phyloP scores from a whole-genome alignment of 2,888 invertebrate species.

The Maniola hyperantus region DNA sequence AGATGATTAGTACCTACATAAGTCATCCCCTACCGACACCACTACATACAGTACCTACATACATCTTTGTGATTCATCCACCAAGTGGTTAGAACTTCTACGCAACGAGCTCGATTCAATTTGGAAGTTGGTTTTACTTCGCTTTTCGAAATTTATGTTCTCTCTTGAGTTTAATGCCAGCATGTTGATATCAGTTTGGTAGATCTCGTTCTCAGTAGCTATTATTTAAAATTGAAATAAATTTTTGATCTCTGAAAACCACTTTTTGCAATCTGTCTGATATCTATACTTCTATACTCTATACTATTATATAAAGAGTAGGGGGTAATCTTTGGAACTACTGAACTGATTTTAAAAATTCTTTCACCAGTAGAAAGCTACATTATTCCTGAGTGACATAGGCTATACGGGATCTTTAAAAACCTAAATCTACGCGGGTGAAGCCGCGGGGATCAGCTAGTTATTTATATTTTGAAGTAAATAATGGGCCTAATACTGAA shows the following conservation, averaged over 20 bases:
- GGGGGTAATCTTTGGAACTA: no score
- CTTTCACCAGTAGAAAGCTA: no score
- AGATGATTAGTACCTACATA: conserved; percentile 58
- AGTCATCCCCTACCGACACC: conserved; percentile 53
- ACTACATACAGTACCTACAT: conserved; percentile 35
- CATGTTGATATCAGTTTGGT: not conserved
- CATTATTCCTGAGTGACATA: no score
- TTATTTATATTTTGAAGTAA: no score
- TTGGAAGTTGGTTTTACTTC: conserved; percentile 52
- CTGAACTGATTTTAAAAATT: no score
- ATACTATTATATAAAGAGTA: no score
- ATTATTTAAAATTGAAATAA: not conserved
- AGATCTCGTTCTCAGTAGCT: not conserved
- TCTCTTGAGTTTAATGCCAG: conserved; percentile 59
- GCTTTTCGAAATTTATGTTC: conserved; percentile 73
- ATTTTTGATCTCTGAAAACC: no score
- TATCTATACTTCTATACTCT: no score
- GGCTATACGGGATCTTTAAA: no score
- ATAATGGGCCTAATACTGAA: no score
- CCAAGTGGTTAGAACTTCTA: conserved; percentile 39
- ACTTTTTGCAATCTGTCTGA: not conserved
- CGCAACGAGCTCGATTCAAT: conserved; percentile 56
- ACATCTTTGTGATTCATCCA: conserved; percentile 41
- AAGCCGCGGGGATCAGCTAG: no score
- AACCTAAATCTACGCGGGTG: no score